Evolutionary conservation across 2,113 vertebrate species (phyloP).

Genomic region (Platichthys stellatus): DNA sequence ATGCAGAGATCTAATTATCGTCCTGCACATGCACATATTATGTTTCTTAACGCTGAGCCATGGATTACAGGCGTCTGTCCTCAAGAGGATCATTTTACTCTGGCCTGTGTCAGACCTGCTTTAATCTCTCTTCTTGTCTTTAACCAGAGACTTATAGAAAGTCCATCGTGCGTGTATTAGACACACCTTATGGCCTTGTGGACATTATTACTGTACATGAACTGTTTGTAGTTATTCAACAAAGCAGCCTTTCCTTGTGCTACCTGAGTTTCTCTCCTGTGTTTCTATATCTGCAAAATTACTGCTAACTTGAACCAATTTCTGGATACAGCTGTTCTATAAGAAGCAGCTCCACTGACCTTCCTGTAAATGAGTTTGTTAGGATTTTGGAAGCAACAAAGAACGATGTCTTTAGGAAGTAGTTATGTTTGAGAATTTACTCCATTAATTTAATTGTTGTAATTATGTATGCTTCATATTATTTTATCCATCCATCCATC

Average conservation of each 20-base stretch:
- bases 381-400: too few relatives aligned
- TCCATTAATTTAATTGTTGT: too few relatives aligned
- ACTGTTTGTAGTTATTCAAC: background rate
- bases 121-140: background rate
- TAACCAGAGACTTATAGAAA: too few relatives aligned
- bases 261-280: too few relatives aligned
- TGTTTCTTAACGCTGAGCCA: slow-evolving; percentile 19
- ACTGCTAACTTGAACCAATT: too few relatives aligned
- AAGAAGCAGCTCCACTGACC: too few relatives aligned
- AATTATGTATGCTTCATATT: too few relatives aligned
- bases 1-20: slow-evolving; percentile 9
- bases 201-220: background rate
- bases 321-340: too few relatives aligned
- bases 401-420: too few relatives aligned
- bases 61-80: slow-evolving; percentile 27
- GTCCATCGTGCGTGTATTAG: background rate
- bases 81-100: slow-evolving; percentile 43
- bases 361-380: too few relatives aligned
- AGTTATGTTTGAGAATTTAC: too few relatives aligned
- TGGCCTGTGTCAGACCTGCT: background rate
- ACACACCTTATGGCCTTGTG: background rate
- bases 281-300: too few relatives aligned
- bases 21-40: slow-evolving; percentile 32
- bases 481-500: background rate
- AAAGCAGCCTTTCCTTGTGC: background rate